phyloP scores from a whole-genome alignment of 2,888 invertebrate species.

The Diaperis boleti region DNA sequence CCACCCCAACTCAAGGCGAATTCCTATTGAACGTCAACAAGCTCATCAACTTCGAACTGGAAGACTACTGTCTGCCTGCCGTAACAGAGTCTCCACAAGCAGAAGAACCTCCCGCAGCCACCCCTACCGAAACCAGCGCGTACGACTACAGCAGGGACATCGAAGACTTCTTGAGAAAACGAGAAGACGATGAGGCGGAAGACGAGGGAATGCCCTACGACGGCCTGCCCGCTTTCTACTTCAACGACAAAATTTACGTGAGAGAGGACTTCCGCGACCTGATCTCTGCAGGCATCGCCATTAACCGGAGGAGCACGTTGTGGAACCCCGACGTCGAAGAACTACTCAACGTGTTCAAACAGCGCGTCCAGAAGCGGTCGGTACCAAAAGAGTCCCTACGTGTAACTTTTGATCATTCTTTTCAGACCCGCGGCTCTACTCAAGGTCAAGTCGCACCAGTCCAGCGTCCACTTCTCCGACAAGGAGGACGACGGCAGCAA shows the following conservation, averaged over 20 bases:
- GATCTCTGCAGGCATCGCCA: constrained; percentile 56
- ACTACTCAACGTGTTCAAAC: constrained; percentile 45
- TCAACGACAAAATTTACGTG: constrained; percentile 60
- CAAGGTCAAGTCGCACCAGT: constrained; percentile 11
- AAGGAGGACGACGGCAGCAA: not conserved
- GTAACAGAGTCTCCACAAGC: not conserved
- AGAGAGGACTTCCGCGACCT: constrained; percentile 61
- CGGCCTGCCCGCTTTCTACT: constrained; percentile 57
- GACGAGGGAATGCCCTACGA: not conserved
- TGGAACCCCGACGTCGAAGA: constrained; percentile 62
- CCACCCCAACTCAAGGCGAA: constrained; percentile 67
- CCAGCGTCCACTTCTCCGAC: constrained; percentile 18
- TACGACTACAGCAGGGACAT: not conserved
- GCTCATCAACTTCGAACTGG: constrained; percentile 61
- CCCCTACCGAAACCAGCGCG: not conserved
- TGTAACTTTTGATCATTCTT: constrained; percentile 1
- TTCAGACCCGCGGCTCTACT: not conserved
- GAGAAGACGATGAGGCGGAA: not conserved
- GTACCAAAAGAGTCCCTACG: constrained; percentile 2
- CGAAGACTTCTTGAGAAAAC: not conserved
- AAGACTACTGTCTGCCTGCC: constrained; percentile 42
- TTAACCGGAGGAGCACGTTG: constrained; percentile 38
- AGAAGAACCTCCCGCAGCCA: not conserved
- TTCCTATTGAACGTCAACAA: constrained; percentile 65
- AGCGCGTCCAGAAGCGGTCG: constrained; percentile 9